phyloP scores from a whole-genome alignment of 2,797 vertebrate species.

The Phaenicophaeus curvirostris region DNA sequence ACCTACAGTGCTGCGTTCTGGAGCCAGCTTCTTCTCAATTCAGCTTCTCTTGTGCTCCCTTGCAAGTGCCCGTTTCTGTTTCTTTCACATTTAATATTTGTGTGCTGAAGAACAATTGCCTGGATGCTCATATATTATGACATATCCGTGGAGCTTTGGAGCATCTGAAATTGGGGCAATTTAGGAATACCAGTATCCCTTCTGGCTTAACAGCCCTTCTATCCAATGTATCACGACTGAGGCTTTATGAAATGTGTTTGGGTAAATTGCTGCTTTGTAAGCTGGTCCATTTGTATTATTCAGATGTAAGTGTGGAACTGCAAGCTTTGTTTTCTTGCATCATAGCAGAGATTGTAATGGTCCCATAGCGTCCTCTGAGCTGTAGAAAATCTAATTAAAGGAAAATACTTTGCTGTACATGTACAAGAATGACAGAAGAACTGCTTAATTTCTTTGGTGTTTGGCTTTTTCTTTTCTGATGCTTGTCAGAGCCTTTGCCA shows the following conservation, averaged over 20 bases:
- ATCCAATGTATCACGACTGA: background rate
- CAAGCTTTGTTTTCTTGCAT: slow-evolving; percentile 35
- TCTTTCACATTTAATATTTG: background rate
- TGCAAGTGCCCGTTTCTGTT: background rate
- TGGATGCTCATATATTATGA: background rate
- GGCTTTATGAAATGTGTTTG: background rate
- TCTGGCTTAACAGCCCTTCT: background rate
- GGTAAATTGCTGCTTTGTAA: slow-evolving; percentile 34
- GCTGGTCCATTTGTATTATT: slow-evolving; percentile 23
- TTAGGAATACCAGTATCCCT: background rate
- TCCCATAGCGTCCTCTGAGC: slow-evolving; percentile 19
- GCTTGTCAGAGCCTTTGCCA: background rate
- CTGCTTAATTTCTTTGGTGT: background rate
- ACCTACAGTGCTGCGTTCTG: background rate
- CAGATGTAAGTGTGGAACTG: slow-evolving; percentile 27
- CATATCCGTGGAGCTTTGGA: background rate
- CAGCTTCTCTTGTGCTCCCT: background rate
- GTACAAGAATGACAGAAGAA: background rate
- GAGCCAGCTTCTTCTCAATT: background rate
- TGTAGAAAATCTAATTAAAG: slow-evolving; percentile 64
- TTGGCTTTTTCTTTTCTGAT: background rate
- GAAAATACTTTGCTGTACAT: background rate
- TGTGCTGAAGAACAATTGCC: background rate
- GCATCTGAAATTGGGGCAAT: background rate
- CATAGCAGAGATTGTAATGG: slow-evolving; percentile 10